A percentile compares a stretch with the other conserved stretches of the same genome.
These are phyloP conservation scores for Atlantisia rogersi DNA, from an alignment of 2,113 vertebrate genomes.

Conservation along the genomic window DNA sequence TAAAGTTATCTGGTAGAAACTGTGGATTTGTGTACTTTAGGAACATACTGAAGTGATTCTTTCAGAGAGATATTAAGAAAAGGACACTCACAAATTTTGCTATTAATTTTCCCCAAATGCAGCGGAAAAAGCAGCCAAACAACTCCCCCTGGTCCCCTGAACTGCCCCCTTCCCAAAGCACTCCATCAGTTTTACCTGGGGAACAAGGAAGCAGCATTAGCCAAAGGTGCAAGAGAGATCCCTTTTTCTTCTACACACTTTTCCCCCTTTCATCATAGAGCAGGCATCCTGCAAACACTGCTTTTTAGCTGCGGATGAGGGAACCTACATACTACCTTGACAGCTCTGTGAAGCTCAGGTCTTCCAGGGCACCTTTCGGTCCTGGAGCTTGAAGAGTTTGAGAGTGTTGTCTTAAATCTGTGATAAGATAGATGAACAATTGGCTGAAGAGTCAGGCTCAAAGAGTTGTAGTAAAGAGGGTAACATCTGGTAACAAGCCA, in stretches of 20 bases:
- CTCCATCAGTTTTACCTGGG: background rate
- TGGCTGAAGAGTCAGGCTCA: background rate
- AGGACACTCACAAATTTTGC: background rate
- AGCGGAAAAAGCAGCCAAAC: background rate
- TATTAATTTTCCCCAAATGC: background rate
- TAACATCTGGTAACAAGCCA: background rate
- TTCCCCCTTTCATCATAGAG: background rate
- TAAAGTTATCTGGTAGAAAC: background rate
- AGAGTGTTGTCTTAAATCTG: background rate
- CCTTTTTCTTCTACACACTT: rapidly evolving
- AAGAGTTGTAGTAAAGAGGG: background rate
- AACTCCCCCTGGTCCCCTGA: rapidly evolving
- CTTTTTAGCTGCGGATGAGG: background rate
- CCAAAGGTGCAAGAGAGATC: background rate
- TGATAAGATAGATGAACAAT: background rate
- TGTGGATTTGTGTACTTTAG: background rate
- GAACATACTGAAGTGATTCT: background rate
- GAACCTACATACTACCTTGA: background rate
- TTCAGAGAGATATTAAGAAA: background rate
- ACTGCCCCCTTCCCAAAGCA: background rate
- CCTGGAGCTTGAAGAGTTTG: background rate
- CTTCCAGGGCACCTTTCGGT: background rate
- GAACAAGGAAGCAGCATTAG: background rate
- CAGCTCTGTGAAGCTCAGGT: background rate
- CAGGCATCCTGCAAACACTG: background rate